Percentiles rank a stretch among this genome's conserved stretches.
Evolutionary conservation across 2,113 vertebrate genomes (phyloP).

Genomic region (Rhea pennata): DNA sequence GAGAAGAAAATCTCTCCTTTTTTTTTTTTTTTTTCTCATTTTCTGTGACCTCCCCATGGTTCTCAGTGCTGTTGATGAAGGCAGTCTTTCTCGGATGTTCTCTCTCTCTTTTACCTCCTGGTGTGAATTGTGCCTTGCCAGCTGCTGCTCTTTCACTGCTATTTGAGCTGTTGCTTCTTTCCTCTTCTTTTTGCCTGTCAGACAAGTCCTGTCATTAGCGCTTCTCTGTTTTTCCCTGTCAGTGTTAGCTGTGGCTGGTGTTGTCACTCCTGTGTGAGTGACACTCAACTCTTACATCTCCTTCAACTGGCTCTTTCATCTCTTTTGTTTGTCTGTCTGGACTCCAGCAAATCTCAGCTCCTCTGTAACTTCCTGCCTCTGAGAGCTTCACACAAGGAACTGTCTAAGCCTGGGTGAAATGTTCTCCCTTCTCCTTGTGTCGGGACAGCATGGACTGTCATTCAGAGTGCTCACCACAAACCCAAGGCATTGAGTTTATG

Average conservation of each 20-base stretch:
- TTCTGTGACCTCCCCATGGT: not conserved
- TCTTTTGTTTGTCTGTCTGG: not conserved
- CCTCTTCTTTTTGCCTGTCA: not conserved
- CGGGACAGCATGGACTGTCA: not conserved
- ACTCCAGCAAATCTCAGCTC: not conserved
- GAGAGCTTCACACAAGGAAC: not conserved
- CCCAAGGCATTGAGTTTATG: not conserved
- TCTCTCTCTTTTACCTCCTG: not conserved
- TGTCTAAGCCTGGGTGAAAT: not conserved
- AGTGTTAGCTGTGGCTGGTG: not conserved
- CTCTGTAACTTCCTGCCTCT: not conserved
- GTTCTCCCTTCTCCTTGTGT: not conserved
- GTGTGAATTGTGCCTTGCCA: slow-evolving; percentile 4
- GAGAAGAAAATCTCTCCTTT: not conserved
- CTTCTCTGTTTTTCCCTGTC: not conserved
- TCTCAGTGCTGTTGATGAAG: not conserved
- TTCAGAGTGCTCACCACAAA: not conserved
- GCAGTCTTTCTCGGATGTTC: not conserved
- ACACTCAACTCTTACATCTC: not conserved
- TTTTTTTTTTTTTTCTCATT: not conserved
- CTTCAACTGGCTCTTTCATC: not conserved
- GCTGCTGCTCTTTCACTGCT: not conserved
- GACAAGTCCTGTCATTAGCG: not conserved
- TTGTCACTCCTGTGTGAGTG: not conserved
- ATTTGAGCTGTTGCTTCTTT: not conserved